Base-by-base conservation (phyloP, 2,113 vertebrate genomes). In the Pantherophis guttatus region DNA sequence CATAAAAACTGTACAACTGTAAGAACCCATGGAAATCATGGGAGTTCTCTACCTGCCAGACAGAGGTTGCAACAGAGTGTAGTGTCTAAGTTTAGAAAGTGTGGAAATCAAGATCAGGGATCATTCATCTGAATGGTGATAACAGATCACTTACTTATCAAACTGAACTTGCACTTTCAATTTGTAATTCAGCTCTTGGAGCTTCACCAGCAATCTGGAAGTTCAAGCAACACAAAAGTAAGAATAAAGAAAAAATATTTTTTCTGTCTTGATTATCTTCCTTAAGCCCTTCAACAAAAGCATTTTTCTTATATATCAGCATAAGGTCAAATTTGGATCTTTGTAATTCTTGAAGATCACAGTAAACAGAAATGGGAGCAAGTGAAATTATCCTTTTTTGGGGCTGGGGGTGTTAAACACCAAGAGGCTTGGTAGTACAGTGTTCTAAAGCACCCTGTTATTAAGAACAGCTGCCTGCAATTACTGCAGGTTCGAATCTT, bases 171-270 rank as follows among this genome's bases (percentile, higher is more conserved):
- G 99, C 91, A 99, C 99, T 97, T 99, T 99, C 92, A 99, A 97
- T 87, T 99, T 99, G 96, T 99, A 99, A 96, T 99, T 99, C 89
- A 99, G 96, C 92, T 99, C 99, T 75, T 98, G 98, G 91, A 99
- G 97, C 93, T 98, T 99, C 97, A 99, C 98, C 97, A 99, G 97
- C 94, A 99, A 97, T 87, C 99, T 99, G 96, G 33, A 97, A 94
- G 95, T 70, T 93, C 94, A 97, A 93, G 89, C 17, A 55, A 91
- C 58, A 62, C 48, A 57, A 55, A 48, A 2, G 0, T 57, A 86
- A 53, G 12, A n/a, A 39, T 48, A 48, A 9, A 53, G n/a, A 89
- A 93, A 59, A 85, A 1, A 2, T 44, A 7, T 12, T 91, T 92
- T n/a, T 29, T 39, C 2, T 10, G 39, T 62, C 7, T 90, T 29